Base-by-base conservation (phyloP, 2,797 vertebrate species). In the Sphaeramia orbicularis region DNA sequence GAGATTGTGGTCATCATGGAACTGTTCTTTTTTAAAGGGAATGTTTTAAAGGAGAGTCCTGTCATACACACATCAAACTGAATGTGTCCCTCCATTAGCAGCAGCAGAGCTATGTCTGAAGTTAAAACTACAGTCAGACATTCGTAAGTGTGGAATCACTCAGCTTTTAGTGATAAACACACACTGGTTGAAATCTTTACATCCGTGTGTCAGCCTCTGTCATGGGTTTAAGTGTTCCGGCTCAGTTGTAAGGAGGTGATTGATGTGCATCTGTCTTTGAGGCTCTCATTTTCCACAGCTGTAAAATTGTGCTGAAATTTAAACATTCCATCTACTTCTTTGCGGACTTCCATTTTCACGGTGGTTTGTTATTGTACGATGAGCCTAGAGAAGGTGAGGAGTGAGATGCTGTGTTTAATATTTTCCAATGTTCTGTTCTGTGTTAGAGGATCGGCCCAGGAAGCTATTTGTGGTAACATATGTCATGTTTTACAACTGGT, bases 351-450 rank as follows among this genome's bases (percentile, higher is more conserved):
- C 69, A 59, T 52, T 68, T 74, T 71, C 44, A 21, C 6, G 1
- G 55, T 32, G 80, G 63, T 64, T 61, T 88, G 82, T 89, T 90
- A 83, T 86, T 74, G 64, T 72, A 75, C 67, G 71, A 71, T 65
- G 69, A 60, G 65, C 75, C 38, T 21, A 36, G 65, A 42, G 36
- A 63, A 58, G 73, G 32, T 66, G 41, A 76, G 51, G 43, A 67
- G 52, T 69, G 65, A 72, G 68, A 42, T 18, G 42, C 56, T 71
- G 50, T 89, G 78, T 86, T 86, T 86, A 76, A 81, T 80, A 38
- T 71, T 61, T 79, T 64, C 53, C 10, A 21, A n/a, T 58, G 76
- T 37, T 80, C 84, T 87, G 87, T 63, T 84, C 53, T 77, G 66
- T 84, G 76, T 86, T 74, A 86, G 32, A 32, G 42, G 50, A 69